Percentiles rank a stretch among this genome's conserved stretches.
These are phyloP conservation scores for Miichthys miiuy DNA, from an alignment of 2,797 vertebrate species.

Conservation along the genomic window DNA sequence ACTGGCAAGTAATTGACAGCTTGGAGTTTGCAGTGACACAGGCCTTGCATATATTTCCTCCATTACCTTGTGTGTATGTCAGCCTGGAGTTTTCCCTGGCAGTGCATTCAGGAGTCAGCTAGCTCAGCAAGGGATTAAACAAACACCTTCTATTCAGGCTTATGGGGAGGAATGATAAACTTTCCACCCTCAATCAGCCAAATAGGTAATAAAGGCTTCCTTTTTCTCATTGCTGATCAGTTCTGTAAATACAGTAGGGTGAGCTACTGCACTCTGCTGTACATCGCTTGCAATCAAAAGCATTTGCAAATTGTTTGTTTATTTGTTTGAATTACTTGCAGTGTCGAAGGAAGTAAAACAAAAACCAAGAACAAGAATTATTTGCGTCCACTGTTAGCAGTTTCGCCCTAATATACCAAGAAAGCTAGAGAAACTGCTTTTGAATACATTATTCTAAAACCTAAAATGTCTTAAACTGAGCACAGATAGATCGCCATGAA, in stretches of 20 bases:
- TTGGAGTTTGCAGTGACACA: constrained; percentile 80
- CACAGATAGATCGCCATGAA: constrained; percentile 22
- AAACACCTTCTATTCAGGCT: constrained; percentile 70
- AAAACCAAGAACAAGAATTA: constrained; percentile 2
- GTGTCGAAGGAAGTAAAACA: constrained; percentile 24
- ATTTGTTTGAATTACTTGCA: constrained; percentile 44
- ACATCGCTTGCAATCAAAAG: constrained; percentile 20
- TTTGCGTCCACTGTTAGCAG: constrained; percentile 24
- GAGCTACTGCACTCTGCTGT: constrained; percentile 10
- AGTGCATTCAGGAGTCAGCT: constrained; percentile 66
- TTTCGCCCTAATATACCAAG: constrained; percentile 1
- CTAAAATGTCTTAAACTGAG: background rate
- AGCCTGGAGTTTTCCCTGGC: constrained; percentile 62
- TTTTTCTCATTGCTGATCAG: constrained; percentile 43
- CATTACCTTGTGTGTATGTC: constrained; percentile 70
- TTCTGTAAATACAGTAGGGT: constrained; percentile 44
- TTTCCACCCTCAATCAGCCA: constrained; percentile 62
- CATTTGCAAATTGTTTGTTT: constrained; percentile 47
- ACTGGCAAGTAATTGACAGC: constrained; percentile 83
- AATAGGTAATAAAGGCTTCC: constrained; percentile 60
- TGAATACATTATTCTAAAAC: constrained; percentile 7
- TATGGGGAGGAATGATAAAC: constrained; percentile 67
- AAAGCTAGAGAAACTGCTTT: background rate
- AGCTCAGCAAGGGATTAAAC: constrained; percentile 75
- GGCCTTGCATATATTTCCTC: constrained; percentile 82